Evolutionary conservation across 2,888 invertebrate species (phyloP), one percentile per base, ranked within the genome.

Genomic region (Catocala sponsa): DNA sequence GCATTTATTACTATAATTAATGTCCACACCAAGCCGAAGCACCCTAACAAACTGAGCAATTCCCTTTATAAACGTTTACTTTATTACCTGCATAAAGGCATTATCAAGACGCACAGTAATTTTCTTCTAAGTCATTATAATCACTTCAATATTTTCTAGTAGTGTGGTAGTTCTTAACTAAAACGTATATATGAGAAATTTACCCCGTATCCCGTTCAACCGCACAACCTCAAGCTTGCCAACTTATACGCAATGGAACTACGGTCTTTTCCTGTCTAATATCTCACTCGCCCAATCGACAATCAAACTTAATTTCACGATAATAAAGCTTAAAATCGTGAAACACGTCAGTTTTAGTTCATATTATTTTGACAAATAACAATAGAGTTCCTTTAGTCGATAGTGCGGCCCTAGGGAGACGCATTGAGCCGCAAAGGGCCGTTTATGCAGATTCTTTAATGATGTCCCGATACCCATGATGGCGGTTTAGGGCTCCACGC

Each of bases 371-470:
- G 61, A 47, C 50, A 59, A 65, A 74, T 69, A 71, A 67, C 51
- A 55, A 62, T 43, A 53, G 38, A 63, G 48, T 65, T 65, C 49
- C 70, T 59, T 35, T 46, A 48, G 25, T 25, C 47, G 65, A 60
- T 68, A 60, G 68, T 60, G 65, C 59, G 59, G 78, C 90, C 83
- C 83, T 63, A 56, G 87, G 85, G 90, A 87, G 68, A 53, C 38
- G 42, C 60, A 79, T 76, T 82, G 83, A 83, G 83, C 85, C 86
- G 83, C 85, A 80, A 82, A 84, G 89, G 91, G 85, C 86, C 85
- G 83, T 89, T 91, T 92, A 92, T 92, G 93, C 89, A 93, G 87
- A 92, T 92, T 83, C 78, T 55, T 55, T 72, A 78, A 73, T 70
- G 68, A 78, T 71, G 70, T 68, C 71, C 68, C 43, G 57, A 33